Base-by-base conservation (phyloP, 2,113 vertebrate genomes). In the Thryonomys swinderianus region DNA sequence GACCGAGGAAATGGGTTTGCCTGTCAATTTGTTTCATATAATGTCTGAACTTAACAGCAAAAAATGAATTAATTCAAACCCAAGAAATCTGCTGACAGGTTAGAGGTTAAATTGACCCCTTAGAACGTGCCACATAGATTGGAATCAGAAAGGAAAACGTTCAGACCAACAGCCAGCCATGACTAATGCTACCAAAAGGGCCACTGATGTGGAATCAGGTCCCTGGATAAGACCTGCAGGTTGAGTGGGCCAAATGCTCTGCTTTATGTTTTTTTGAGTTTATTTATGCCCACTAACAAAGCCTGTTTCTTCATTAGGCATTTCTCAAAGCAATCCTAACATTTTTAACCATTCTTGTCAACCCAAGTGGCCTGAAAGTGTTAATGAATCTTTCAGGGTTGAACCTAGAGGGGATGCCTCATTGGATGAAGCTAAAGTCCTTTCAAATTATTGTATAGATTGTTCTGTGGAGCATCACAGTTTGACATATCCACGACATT, bases 361-460 rank as follows among this genome's bases (percentile, higher is more conserved):
- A 76, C 5, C 42, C 21, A 37, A 62, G 11, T 83, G 23, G 27
- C 12, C 53, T 51, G 51, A 86, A 78, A 62, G 17, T 45, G 32
- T 91, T 92, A 57, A 90, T 61, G 23, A 92, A 69, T 73, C 9
- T 57, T 78, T 91, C 87, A 73, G 16, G 91, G 16, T 83, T 83
- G 30, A 92, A 92, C 57, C 51, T 69, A 84, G 21, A 79, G 10
- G 34, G 53, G 42, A 69, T n/a, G 25, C 84, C 32, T 57, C 42
- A 85, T 13, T 92, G 42, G 55, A 57, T 82, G 79, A 42, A 76
- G 40, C 14, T 32, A 64, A 81, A 82, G 9, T 64, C n/a, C 57
- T 67, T 88, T 91, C 45, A 51, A 69, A 94, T 90, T 59, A 89
- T 13, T 51, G 4, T 88, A 55, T 78, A 92, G 92, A 62, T 88